Conservation (phyloP, 2,888 invertebrate species). For the Erebia palarica region DNA sequence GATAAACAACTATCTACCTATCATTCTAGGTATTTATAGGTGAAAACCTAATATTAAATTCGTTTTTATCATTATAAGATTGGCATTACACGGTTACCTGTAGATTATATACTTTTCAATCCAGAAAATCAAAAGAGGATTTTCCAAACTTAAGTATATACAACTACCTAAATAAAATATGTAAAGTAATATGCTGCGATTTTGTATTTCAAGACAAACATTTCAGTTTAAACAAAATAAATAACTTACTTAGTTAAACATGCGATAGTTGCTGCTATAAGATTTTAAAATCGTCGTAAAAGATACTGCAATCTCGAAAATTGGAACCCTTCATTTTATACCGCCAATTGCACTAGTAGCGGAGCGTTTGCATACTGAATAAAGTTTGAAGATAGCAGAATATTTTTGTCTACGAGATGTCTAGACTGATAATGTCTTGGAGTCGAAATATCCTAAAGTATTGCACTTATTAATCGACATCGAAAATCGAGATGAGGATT, state of each 20-base stretch:
- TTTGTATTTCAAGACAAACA: background rate
- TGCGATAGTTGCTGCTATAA: background rate
- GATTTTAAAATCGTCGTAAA: slow-evolving; percentile 15
- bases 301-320: slow-evolving; percentile 11
- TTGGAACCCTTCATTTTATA: background rate
- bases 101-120: too few relatives aligned
- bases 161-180: too few relatives aligned
- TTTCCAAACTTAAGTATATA: background rate
- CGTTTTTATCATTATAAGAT: too few relatives aligned
- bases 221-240: background rate
- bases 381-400: slow-evolving; percentile 7
- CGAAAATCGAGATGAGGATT: background rate
- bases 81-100: too few relatives aligned
- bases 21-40: too few relatives aligned
- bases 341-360: background rate
- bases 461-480: background rate
- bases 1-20: too few relatives aligned
- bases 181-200: background rate
- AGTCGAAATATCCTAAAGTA: background rate
- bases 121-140: too few relatives aligned
- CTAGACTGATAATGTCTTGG: slow-evolving; percentile 17
- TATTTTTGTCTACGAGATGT: slow-evolving; percentile 24
- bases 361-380: slow-evolving; percentile 19
- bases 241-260: background rate
- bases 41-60: too few relatives aligned